Percentiles rank a stretch among this genome's conserved stretches.
These are phyloP conservation scores for Columba janthina DNA, from an alignment of 2,113 vertebrate genomes.

Conservation along the genomic window DNA sequence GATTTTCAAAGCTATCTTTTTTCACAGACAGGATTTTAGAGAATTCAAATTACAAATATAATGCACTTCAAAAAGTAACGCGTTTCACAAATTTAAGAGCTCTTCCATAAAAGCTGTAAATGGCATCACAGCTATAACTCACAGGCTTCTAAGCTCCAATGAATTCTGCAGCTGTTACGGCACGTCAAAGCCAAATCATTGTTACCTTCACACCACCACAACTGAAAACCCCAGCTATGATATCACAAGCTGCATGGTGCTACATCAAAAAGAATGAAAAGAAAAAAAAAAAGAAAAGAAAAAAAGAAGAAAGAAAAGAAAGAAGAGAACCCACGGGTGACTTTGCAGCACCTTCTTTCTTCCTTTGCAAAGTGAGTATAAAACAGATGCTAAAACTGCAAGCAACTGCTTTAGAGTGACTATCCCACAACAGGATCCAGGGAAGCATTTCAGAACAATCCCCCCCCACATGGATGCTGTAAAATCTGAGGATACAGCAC, in stretches of 20 bases:
- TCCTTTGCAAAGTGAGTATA: neutral
- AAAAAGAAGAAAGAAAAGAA: fast-evolving
- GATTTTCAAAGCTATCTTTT: conserved; percentile 18
- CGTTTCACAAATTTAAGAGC: conserved; percentile 49
- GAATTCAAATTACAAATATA: conserved; percentile 54
- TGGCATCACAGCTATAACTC: conserved; percentile 34
- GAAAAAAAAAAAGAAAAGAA: fast-evolving
- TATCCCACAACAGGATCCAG: neutral
- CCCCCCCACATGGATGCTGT: fast-evolving
- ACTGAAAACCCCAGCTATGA: conserved; percentile 49
- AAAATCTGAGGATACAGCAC: neutral
- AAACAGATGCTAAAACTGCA: neutral
- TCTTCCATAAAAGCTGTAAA: conserved; percentile 54
- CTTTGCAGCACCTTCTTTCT: neutral
- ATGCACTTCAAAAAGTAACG: conserved; percentile 58
- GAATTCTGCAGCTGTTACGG: conserved; percentile 2
- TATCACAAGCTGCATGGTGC: conserved; percentile 13
- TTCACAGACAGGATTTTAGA: neutral
- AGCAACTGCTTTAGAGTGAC: neutral
- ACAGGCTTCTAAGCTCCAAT: conserved; percentile 30
- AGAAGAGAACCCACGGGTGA: neutral
- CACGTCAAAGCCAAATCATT: conserved; percentile 50
- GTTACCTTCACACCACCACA: conserved; percentile 63
- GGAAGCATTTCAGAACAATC: neutral
- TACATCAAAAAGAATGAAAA: neutral